Conservation (phyloP, 2,888 invertebrate genomes). For the Apamea epomidion region DNA sequence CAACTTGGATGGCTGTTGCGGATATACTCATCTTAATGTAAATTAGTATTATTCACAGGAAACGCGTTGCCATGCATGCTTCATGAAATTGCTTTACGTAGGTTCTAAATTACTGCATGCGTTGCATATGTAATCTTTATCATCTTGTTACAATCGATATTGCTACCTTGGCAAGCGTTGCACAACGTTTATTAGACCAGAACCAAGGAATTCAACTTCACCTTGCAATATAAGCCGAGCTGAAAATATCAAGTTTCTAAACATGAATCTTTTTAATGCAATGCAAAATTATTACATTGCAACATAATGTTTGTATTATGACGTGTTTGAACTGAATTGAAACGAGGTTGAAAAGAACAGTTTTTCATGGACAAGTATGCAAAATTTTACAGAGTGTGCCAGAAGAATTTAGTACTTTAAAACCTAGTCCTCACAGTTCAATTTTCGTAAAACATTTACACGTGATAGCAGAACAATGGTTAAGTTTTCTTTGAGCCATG, state of each 20-base stretch:
- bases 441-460: background rate
- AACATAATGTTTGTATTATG: conserved; percentile 46
- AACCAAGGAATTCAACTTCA: conserved; percentile 78
- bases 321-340: conserved; percentile 26
- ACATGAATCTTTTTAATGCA: conserved; percentile 67
- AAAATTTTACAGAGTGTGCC: background rate
- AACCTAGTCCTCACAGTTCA: background rate
- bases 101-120: conserved; percentile 38
- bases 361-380: background rate
- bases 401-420: conserved; percentile 4
- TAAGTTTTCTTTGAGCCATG: background rate
- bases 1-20: conserved; percentile 55
- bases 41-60: conserved; percentile 67
- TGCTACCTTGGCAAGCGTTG: conserved; percentile 56
- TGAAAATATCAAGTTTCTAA: conserved; percentile 76
- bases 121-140: conserved; percentile 48
- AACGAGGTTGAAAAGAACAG: conserved; percentile 20
- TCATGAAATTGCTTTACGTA: conserved; percentile 57
- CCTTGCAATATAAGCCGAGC: conserved; percentile 75
- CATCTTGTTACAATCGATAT: conserved; percentile 50
- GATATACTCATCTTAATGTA: conserved; percentile 67
- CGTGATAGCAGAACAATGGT: background rate
- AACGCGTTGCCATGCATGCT: conserved; percentile 56
- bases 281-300: conserved; percentile 56
- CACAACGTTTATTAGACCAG: conserved; percentile 76